Conservation (phyloP, 2,113 vertebrate species). For the Pelodiscus sinensis region DNA sequence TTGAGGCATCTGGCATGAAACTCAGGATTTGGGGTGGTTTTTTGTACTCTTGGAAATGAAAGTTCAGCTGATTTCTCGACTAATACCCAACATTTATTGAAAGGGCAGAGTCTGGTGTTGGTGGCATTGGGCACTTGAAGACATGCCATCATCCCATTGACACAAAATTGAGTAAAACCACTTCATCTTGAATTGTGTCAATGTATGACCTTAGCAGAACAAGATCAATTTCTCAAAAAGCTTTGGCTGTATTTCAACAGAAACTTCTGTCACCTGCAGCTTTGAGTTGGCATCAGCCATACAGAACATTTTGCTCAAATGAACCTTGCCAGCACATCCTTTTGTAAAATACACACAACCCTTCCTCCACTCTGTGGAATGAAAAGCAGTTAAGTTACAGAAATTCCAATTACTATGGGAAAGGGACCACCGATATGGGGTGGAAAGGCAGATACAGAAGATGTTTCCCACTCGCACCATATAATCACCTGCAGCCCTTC, state of each 20-base stretch:
- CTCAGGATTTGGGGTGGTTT: background rate
- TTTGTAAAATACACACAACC: background rate
- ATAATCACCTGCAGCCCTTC: background rate
- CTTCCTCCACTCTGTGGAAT: background rate
- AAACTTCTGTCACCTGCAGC: conserved; percentile 13
- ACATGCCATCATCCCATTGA: background rate
- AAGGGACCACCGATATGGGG: background rate
- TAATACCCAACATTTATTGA: background rate
- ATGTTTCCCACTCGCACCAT: background rate
- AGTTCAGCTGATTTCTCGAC: conserved; percentile 31
- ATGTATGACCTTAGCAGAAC: background rate
- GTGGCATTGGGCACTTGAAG: background rate
- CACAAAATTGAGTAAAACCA: background rate
- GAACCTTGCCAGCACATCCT: background rate
- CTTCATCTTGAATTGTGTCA: conserved; percentile 10
- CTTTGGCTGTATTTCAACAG: background rate
- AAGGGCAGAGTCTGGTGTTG: background rate
- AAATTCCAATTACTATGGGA: background rate
- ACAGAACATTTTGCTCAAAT: conserved; percentile 4
- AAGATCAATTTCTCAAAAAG: background rate
- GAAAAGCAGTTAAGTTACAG: background rate
- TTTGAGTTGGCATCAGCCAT: conserved; percentile 27
- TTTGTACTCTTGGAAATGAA: conserved; percentile 4
- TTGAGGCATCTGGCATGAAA: conserved; percentile 2
- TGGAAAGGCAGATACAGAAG: background rate